These are phyloP conservation scores for Pelvicachromis taeniatus DNA, from an alignment of 2,113 vertebrate species.

Conservation along the genomic window DNA sequence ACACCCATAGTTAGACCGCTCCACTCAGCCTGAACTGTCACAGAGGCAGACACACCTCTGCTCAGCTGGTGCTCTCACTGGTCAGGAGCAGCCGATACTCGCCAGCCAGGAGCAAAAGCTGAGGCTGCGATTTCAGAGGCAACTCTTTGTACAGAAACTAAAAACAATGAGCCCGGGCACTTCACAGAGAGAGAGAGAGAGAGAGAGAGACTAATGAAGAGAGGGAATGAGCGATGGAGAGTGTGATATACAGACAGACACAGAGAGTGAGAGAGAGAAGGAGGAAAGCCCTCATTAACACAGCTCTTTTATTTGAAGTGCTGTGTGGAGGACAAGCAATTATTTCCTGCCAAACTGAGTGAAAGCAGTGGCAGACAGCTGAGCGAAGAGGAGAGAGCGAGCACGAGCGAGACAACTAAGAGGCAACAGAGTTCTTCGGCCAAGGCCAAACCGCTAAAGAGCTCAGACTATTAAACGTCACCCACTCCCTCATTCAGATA, in stretches of 20 bases:
- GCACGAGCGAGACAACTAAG: not conserved
- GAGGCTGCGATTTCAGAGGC: not conserved
- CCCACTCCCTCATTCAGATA: conserved; percentile 13
- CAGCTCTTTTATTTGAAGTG: conserved; percentile 68
- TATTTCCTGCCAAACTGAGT: conserved; percentile 61
- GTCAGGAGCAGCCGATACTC: not conserved
- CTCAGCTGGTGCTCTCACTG: not conserved
- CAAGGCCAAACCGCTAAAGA: not conserved
- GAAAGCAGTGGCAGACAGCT: conserved; percentile 41
- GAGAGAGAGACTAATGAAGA: conserved; percentile 24
- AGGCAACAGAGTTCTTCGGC: conserved; percentile 1
- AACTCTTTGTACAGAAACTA: not conserved
- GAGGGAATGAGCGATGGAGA: conserved; percentile 32
- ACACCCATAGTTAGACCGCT: conserved; percentile 41
- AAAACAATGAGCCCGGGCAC: conserved; percentile 45
- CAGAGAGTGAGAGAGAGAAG: conserved; percentile 4
- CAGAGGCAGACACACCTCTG: not conserved
- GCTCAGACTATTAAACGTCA: conserved; percentile 1
- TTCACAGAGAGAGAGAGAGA: conserved; percentile 7
- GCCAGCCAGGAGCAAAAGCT: not conserved
- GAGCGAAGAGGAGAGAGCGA: not conserved
- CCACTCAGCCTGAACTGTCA: not conserved
- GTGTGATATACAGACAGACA: not conserved
- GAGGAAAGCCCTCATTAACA: conserved; percentile 75
- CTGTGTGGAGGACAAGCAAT: conserved; percentile 65